Evolutionary conservation across 92 coral and sea anemone species (phyloP), one percentile per base, ranked within the genome.

Genomic region (Montipora capitata): DNA sequence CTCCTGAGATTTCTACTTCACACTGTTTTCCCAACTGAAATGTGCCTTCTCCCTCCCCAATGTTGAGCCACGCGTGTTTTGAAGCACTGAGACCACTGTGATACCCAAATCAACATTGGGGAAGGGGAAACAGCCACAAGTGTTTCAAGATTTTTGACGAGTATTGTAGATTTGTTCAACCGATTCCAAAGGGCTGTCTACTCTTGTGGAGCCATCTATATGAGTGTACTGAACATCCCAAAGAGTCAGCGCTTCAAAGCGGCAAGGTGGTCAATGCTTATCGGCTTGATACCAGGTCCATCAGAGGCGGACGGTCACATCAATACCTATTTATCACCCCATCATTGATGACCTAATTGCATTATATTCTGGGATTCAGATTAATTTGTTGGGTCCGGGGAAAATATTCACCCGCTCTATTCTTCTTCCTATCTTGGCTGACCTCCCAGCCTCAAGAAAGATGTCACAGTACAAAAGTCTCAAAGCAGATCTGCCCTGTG

Each of bases 271-370:
- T 68, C 91, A 49, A 87, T 87, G 74, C 79, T 79, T 3, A 49
- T 82, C 69, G 93, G 89, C 2, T 39, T 85, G 16, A 91, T 91
- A 45, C 94, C 94, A 74, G 94, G 94, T 51, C 92, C 94, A 68
- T 38, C 78, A 8, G 86, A 90, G 40, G 77, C 86, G 39, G 68
- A 77, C 40, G 57, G 66, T 5, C 69, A 54, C 14, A 71, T 83
- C 38, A 89, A 89, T 56, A 75, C 77, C 40, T 89, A 48, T 63
- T 83, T 88, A 48, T 43, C 68, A 70, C 52, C 52, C 89, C 12
- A 62, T 83, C 7, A 88, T 89, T 68, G 89, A 85, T 41, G 88
- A 83, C 42, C 78, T 66, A 3, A 64, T 73, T 76, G 43, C 15
- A 14, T 82, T 76, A 62, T 59, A 44, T 65, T 49, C 42, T 20